Conservation (phyloP, 2,888 invertebrate species). For the Pteria penguin region DNA sequence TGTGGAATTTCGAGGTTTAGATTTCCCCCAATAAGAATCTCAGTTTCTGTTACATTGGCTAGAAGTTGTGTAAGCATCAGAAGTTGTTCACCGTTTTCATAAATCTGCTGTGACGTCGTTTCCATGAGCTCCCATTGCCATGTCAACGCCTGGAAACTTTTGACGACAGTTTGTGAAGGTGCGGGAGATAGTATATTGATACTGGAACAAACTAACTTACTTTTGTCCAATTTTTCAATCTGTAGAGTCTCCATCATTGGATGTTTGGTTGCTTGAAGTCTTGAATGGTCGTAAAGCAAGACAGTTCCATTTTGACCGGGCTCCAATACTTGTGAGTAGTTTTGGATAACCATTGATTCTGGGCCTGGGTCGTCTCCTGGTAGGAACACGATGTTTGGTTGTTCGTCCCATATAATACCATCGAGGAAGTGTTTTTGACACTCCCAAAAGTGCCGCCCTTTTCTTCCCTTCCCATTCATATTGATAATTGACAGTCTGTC, state of each 20-base stretch:
- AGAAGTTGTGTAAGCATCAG: slow-evolving; percentile 10
- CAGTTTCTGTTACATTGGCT: not conserved
- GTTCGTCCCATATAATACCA: slow-evolving; percentile 9
- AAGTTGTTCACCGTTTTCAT: not conserved
- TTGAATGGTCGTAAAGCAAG: slow-evolving; percentile 13
- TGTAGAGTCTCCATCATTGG: not conserved
- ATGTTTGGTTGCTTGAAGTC: not conserved
- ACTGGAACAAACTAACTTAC: not conserved
- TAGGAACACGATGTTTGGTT: slow-evolving; percentile 14
- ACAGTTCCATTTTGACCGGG: slow-evolving; percentile 11
- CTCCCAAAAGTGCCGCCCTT: slow-evolving; percentile 13
- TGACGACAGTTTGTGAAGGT: slow-evolving; percentile 3
- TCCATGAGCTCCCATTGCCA: slow-evolving; percentile 28
- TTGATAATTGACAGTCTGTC: slow-evolving; percentile 13
- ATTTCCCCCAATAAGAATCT: slow-evolving; percentile 28
- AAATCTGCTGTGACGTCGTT: not conserved
- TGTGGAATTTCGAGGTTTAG: slow-evolving; percentile 7
- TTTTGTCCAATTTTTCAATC: not conserved
- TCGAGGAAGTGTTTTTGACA: not conserved
- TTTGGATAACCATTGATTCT: not conserved
- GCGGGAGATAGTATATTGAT: slow-evolving; percentile 9
- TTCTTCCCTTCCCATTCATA: slow-evolving; percentile 21
- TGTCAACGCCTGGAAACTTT: slow-evolving; percentile 7
- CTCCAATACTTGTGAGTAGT: slow-evolving; percentile 4
- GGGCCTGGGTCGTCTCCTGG: slow-evolving; percentile 5